A percentile compares a stretch with the other conserved stretches of the same genome.
phyloP scores from a whole-genome alignment of 2,888 invertebrate species.

The Troides oblongomaculatus region DNA sequence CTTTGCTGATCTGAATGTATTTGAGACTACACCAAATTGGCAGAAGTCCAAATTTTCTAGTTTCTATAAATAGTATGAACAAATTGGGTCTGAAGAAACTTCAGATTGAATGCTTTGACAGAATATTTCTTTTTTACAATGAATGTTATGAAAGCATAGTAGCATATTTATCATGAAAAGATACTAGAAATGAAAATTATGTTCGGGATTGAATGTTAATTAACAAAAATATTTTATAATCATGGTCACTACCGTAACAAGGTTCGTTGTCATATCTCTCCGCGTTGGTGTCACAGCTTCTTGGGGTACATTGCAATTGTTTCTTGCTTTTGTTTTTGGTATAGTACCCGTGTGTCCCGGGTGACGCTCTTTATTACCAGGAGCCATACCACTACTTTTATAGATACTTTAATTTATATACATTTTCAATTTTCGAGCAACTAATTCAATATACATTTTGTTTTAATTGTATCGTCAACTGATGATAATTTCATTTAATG shows the following conservation, averaged over 20 bases:
- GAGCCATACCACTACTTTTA: constrained; percentile 69
- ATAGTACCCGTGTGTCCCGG: constrained; percentile 83
- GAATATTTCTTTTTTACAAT: background rate
- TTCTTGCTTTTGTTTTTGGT: constrained; percentile 82
- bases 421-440: constrained; percentile 29
- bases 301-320: constrained; percentile 80
- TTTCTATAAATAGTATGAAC: constrained; percentile 66
- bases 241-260: constrained; percentile 63
- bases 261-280: constrained; percentile 78
- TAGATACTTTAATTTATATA: constrained; percentile 29
- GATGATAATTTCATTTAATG: background rate
- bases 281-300: constrained; percentile 82
- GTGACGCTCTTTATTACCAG: constrained; percentile 75
- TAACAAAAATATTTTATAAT: constrained; percentile 2
- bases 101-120: constrained; percentile 42
- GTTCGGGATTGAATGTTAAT: background rate
- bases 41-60: constrained; percentile 60
- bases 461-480: background rate
- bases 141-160: too few species aligned
- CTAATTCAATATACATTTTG: constrained; percentile 29
- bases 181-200: too few species aligned
- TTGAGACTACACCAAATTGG: constrained; percentile 52
- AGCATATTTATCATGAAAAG: too few species aligned
- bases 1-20: constrained; percentile 34
- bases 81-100: constrained; percentile 58